Conservation (phyloP, 2,797 vertebrate genomes). For the Tamandua tetradactyla region DNA sequence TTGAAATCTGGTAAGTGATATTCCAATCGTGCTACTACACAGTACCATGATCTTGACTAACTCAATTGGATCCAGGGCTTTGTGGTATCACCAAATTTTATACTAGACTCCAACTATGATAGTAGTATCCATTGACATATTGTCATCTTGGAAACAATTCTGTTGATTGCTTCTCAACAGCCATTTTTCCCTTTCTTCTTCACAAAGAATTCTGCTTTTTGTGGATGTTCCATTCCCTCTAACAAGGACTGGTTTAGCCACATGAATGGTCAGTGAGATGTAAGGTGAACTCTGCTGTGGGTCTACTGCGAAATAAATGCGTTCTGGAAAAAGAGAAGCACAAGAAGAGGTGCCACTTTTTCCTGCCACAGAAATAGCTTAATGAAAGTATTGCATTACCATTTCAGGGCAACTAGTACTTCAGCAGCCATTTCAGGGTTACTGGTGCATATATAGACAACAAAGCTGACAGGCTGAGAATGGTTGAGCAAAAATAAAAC, state of each 20-base stretch:
- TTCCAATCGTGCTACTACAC: neutral
- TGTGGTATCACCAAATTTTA: neutral
- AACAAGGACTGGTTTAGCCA: neutral
- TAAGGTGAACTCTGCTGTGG: neutral
- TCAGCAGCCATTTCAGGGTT: no score
- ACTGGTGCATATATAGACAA: neutral
- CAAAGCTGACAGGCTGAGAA: neutral
- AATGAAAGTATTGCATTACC: neutral
- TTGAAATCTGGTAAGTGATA: neutral
- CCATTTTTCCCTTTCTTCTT: neutral
- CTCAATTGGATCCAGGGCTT: neutral
- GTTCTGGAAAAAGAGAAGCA: neutral
- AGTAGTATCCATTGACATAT: neutral
- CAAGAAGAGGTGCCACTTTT: neutral
- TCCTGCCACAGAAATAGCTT: neutral
- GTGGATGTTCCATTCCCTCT: neutral
- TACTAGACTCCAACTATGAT: neutral
- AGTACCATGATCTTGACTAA: neutral
- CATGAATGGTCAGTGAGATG: neutral
- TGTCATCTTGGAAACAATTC: neutral
- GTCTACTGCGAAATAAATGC: neutral
- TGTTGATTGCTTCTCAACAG: neutral
- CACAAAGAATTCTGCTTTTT: neutral
- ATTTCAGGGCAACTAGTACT: no score
- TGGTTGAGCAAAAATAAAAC: neutral